phyloP scores from a whole-genome alignment of 1,140 invertebrate species.

The Drosophila kikkawai region DNA sequence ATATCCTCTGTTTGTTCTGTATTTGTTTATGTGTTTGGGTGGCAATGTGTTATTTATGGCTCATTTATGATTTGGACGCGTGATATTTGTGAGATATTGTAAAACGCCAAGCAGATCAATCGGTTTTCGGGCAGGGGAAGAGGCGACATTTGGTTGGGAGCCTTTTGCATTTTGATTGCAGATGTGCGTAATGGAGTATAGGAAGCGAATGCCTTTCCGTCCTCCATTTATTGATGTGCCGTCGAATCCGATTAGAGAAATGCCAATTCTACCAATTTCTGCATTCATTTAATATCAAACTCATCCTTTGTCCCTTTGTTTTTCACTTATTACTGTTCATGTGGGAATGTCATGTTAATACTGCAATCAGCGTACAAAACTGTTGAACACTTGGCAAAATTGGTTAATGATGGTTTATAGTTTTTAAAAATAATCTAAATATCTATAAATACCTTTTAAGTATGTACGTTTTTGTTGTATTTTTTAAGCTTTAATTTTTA shows the following conservation, averaged over 20 bases:
- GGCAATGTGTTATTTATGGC: constrained; percentile 83
- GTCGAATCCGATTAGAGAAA: constrained; percentile 24
- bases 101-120: constrained; percentile 43
- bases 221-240: constrained; percentile 23
- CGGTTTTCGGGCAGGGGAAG: constrained; percentile 9
- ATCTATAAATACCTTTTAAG: too few species aligned
- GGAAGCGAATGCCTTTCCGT: neutral
- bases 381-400: neutral
- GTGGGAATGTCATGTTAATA: constrained; percentile 30
- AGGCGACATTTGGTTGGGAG: constrained; percentile 15
- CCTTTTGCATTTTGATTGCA: constrained; percentile 46
- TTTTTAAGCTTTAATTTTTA: too few species aligned
- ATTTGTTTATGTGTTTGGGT: constrained; percentile 43
- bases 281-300: constrained; percentile 22
- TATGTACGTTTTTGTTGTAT: too few species aligned
- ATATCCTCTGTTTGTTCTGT: constrained; percentile 23
- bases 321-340: constrained; percentile 36
- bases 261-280: constrained; percentile 21
- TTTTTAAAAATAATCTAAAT: neutral
- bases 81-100: constrained; percentile 74
- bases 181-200: constrained; percentile 31
- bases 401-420: neutral
- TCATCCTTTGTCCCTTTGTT: constrained; percentile 6
- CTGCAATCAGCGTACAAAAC: constrained; percentile 9
- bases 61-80: constrained; percentile 81